Percentiles rank a stretch among this genome's conserved stretches.
Evolutionary conservation across 2,797 vertebrate species (phyloP).

Genomic region (Acanthurus leucopareius): DNA sequence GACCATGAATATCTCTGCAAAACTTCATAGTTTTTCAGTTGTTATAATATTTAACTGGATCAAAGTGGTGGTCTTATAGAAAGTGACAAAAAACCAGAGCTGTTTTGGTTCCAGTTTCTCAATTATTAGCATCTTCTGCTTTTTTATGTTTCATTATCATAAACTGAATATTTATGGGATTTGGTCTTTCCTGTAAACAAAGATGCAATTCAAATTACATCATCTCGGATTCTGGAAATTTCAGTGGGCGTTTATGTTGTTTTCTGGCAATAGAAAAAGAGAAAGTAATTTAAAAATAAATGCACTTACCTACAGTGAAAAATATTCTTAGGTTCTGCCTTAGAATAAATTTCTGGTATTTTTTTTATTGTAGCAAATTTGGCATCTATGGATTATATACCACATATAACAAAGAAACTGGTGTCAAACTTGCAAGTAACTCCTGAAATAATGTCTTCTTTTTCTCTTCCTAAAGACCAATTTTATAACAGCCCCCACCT

Average conservation of each 20-base stretch:
- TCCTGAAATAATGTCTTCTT: not conserved
- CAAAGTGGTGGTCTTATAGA: not conserved
- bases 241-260: too few species aligned
- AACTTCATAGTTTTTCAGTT: not conserved
- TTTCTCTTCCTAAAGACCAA: constrained; percentile 2
- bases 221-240: not conserved
- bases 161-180: not conserved
- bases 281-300: too few species aligned
- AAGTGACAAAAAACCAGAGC: not conserved
- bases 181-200: not conserved
- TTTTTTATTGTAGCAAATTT: not conserved
- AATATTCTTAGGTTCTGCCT: not conserved
- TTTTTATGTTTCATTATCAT: not conserved
- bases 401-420: not conserved
- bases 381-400: not conserved
- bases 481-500: constrained; percentile 21
- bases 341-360: not conserved
- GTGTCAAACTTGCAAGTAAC: not conserved
- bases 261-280: too few species aligned
- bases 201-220: not conserved
- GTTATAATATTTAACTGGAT: not conserved
- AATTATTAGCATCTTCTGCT: not conserved
- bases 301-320: too few species aligned
- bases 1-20: not conserved
- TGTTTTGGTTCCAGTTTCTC: not conserved